Conservation (phyloP, 2,888 invertebrate genomes). For the Scaptomyza reducta region DNA sequence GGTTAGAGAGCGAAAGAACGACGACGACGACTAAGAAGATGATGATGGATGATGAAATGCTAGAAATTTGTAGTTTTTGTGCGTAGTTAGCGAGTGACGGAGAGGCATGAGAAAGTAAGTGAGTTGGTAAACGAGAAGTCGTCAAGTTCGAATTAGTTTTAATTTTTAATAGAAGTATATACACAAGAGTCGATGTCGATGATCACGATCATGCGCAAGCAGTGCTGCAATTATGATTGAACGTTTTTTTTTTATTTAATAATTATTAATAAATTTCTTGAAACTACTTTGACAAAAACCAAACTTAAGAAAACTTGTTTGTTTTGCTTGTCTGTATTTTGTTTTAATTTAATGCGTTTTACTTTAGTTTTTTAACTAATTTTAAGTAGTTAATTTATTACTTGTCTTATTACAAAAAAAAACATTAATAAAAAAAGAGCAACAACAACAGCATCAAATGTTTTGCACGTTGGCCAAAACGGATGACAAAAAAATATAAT, state of each 20-base stretch:
- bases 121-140: slow-evolving; percentile 45
- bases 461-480: too few species aligned
- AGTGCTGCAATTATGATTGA: slow-evolving; percentile 5
- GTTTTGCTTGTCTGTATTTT: slow-evolving; percentile 68
- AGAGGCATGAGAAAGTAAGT: neutral
- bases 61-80: slow-evolving; percentile 63
- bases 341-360: slow-evolving; percentile 67
- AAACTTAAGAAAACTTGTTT: slow-evolving; percentile 48
- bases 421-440: slow-evolving; percentile 8
- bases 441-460: slow-evolving; percentile 24
- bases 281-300: slow-evolving; percentile 52
- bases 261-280: slow-evolving; percentile 21
- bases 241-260: slow-evolving; percentile 25
- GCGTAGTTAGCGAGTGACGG: slow-evolving; percentile 50
- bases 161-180: slow-evolving; percentile 32
- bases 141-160: slow-evolving; percentile 54
- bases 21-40: slow-evolving; percentile 1
- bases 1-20: slow-evolving; percentile 36
- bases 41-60: neutral
- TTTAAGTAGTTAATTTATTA: slow-evolving; percentile 83
- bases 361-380: slow-evolving; percentile 78
- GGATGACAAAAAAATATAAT: too few species aligned
- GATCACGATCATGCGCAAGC: slow-evolving; percentile 7
- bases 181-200: slow-evolving; percentile 1
- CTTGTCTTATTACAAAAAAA: slow-evolving; percentile 51